Percentiles rank a stretch among this genome's conserved stretches.
These are phyloP conservation scores for Saguinus midas DNA, from an alignment of 2,113 vertebrate genomes.

Conservation along the genomic window DNA sequence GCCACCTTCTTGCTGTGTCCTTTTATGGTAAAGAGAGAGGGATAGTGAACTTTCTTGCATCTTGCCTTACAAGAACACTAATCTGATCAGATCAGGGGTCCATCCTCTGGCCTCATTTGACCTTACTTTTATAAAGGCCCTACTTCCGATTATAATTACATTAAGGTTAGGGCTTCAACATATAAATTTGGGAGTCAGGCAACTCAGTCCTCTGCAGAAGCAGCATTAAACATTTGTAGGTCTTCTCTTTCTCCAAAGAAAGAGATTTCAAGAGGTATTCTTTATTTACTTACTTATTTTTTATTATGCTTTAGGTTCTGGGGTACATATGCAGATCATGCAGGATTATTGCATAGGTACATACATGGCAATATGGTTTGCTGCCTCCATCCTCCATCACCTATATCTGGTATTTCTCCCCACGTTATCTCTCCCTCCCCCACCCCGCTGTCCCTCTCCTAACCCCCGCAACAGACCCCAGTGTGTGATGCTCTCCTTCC, in stretches of 20 bases:
- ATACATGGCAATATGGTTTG: too few relatives aligned
- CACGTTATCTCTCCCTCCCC: too few relatives aligned
- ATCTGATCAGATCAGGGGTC: background rate
- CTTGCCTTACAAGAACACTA: background rate
- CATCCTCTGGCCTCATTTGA: background rate
- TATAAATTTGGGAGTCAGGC: background rate
- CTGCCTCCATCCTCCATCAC: too few relatives aligned
- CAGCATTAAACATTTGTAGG: slow-evolving; percentile 88
- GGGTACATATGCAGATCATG: too few relatives aligned
- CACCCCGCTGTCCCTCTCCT: too few relatives aligned
- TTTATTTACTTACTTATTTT: too few relatives aligned
- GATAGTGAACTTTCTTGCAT: background rate
- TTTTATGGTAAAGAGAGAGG: background rate
- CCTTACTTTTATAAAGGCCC: background rate
- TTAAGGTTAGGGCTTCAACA: background rate
- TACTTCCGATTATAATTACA: background rate
- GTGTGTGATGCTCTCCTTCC: too few relatives aligned
- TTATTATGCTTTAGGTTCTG: too few relatives aligned
- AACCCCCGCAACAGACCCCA: too few relatives aligned
- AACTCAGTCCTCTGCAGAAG: background rate
- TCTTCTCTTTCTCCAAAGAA: slow-evolving; percentile 93
- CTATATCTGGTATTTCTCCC: too few relatives aligned
- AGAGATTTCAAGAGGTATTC: slow-evolving; percentile 92
- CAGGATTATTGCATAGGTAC: too few relatives aligned
- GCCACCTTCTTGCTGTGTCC: background rate